phyloP scores from a whole-genome alignment of 1,140 invertebrate species.

The Dreissena rostriformis region DNA sequence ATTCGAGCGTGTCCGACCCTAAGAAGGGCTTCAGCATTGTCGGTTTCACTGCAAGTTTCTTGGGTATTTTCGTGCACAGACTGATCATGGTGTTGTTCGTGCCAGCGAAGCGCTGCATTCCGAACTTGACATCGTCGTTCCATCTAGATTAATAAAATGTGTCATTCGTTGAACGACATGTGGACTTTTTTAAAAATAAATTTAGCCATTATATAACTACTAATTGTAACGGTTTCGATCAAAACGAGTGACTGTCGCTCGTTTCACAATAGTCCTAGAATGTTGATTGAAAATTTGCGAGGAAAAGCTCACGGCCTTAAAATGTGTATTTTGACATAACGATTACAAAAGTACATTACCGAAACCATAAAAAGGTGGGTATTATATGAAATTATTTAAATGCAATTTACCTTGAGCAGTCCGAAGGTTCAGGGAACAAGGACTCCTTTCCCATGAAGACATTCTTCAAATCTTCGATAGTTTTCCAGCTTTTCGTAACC shows the following conservation, averaged over 20 bases:
- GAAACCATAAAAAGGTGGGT: background rate
- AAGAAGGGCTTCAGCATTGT: slow-evolving; percentile 52
- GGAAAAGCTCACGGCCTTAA: too few relatives aligned
- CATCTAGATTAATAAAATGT: slow-evolving; percentile 65
- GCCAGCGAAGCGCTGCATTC: slow-evolving; percentile 68
- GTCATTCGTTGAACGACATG: background rate
- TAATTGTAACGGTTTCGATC: background rate
- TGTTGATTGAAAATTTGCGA: too few relatives aligned
- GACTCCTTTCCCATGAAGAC: background rate
- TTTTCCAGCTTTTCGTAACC: background rate
- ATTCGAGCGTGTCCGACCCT: slow-evolving; percentile 14
- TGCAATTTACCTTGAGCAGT: background rate
- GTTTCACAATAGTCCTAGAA: too few relatives aligned
- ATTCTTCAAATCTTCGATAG: background rate
- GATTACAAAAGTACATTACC: background rate
- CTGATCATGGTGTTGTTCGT: slow-evolving; percentile 66
- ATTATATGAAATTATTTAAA: background rate
- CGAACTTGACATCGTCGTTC: slow-evolving; percentile 71
- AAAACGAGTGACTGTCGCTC: background rate
- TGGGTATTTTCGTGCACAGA: slow-evolving; percentile 78
- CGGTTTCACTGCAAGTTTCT: slow-evolving; percentile 65
- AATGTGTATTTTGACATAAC: too few relatives aligned
- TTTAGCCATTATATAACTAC: background rate
- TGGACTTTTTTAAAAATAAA: background rate
- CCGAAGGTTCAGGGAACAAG: background rate